Percentiles rank a stretch among this genome's conserved stretches.
These are phyloP conservation scores for Scortum barcoo DNA, from an alignment of 2,113 vertebrate genomes.

Conservation along the genomic window DNA sequence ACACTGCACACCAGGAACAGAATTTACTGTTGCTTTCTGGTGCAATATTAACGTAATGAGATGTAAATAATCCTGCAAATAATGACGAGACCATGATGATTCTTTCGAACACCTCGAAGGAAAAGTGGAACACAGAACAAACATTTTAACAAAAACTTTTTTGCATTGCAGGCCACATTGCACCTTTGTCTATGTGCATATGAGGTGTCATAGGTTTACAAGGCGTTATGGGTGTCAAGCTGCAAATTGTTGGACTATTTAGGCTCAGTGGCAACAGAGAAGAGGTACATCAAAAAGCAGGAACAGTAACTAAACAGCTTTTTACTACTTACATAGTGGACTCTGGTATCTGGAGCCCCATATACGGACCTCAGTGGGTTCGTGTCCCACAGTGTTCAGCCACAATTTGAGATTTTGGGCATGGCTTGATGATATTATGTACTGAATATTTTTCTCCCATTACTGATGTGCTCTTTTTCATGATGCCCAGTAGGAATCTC, in stretches of 20 bases:
- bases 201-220: background rate
- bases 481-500: background rate
- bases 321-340: background rate
- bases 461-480: background rate
- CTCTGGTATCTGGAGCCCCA: background rate
- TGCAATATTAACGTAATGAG: background rate
- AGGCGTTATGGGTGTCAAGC: background rate
- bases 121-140: background rate
- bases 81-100: background rate
- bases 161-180: background rate
- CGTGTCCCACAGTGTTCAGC: background rate
- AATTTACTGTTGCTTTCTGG: background rate
- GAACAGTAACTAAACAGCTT: background rate
- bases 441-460: background rate
- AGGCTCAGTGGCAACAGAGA: background rate
- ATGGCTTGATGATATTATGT: background rate
- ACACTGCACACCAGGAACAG: background rate
- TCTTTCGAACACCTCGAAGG: background rate
- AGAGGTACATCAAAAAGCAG: background rate
- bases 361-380: background rate
- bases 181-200: background rate
- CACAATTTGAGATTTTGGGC: background rate
- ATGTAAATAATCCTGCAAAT: background rate
- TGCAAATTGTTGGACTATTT: background rate
- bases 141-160: background rate